Evolutionary conservation across 1,140 invertebrate species (phyloP).

Genomic region (Zaprionus ornatus): DNA sequence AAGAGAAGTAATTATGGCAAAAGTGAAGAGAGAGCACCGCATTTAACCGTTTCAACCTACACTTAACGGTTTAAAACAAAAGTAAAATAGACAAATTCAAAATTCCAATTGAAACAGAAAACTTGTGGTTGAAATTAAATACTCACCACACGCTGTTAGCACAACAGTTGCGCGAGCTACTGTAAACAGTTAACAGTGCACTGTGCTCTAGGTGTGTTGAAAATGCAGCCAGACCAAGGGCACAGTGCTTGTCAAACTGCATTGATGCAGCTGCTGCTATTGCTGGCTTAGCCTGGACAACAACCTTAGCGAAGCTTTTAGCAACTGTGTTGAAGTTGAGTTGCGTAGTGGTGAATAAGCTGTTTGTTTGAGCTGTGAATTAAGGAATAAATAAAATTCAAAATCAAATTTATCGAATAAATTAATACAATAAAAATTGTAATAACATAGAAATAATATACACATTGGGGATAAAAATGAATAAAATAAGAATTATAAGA

Average conservation of each 20-base stretch:
- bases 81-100: not conserved
- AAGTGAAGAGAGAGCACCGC: too few species aligned
- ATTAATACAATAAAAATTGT: too few species aligned
- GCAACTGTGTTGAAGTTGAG: not conserved
- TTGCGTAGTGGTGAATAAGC: not conserved
- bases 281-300: conserved; percentile 32
- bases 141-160: conserved; percentile 14
- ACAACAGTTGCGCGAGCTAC: conserved; percentile 1
- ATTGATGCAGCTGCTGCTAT: not conserved
- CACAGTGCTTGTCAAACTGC: conserved; percentile 26
- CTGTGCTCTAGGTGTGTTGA: not conserved
- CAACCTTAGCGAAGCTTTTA: conserved; percentile 19
- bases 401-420: not conserved
- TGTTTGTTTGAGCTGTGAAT: not conserved
- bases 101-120: not conserved
- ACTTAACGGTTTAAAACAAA: not conserved
- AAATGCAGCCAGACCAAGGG: not conserved
- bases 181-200: conserved; percentile 20
- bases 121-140: not conserved
- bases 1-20: too few species aligned
- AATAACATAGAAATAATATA: too few species aligned
- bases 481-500: too few species aligned
- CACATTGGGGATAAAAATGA: too few species aligned
- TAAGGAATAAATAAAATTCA: not conserved
- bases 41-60: too few species aligned